Conservation (phyloP, 1,140 invertebrate species). For the Centruroides vittatus region DNA sequence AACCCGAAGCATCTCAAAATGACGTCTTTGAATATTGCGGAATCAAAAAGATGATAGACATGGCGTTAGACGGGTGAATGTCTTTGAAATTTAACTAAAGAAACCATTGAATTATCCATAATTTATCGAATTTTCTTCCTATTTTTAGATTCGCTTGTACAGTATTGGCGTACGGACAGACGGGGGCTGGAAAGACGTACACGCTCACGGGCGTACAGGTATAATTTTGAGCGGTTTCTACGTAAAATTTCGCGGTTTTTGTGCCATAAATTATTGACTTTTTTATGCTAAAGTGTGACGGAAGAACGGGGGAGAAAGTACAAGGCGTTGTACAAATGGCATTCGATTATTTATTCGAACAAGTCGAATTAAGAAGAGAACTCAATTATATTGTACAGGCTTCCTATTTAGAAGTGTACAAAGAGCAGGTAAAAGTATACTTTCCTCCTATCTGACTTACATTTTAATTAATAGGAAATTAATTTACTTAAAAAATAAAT, state of each 20-base stretch:
- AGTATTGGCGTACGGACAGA: constrained; percentile 91
- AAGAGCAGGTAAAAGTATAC: constrained; percentile 62
- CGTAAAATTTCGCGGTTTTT: neutral
- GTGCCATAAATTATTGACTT: too few species aligned
- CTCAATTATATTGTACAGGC: constrained; percentile 76
- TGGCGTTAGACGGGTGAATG: constrained; percentile 64
- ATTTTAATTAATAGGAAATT: too few species aligned
- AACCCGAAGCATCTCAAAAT: constrained; percentile 65
- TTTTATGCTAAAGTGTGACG: too few species aligned
- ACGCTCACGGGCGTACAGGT: constrained; percentile 75
- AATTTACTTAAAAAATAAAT: too few species aligned
- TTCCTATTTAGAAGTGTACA: constrained; percentile 90
- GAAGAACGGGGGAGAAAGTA: neutral
- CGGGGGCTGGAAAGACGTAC: constrained; percentile 90
- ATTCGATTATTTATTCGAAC: constrained; percentile 76
- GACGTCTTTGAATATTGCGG: constrained; percentile 64
- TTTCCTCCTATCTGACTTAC: too few species aligned
- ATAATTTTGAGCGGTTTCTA: constrained; percentile 21
- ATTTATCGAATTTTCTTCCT: constrained; percentile 1
- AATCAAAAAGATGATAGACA: constrained; percentile 69
- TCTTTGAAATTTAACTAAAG: neutral
- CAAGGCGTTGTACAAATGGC: constrained; percentile 28
- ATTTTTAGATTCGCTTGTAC: constrained; percentile 63
- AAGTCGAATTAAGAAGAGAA: constrained; percentile 44
- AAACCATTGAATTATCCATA: neutral